phyloP scores from a whole-genome alignment of 2,888 invertebrate species.

The Patella caerulea region DNA sequence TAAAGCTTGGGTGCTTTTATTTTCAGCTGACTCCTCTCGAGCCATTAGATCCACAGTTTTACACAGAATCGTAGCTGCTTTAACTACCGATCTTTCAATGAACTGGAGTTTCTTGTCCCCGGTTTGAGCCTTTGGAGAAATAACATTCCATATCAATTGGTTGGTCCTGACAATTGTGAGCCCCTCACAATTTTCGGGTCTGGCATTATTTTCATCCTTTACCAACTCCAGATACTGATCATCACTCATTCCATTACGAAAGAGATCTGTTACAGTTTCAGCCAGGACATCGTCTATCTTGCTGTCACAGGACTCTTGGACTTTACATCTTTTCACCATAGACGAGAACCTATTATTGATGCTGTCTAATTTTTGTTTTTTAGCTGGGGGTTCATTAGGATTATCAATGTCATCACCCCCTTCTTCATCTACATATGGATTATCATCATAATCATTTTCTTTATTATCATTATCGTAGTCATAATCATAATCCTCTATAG shows the following conservation, averaged over 20 bases:
- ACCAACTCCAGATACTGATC: slow-evolving; percentile 25
- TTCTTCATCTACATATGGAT: no score
- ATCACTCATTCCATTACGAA: slow-evolving; percentile 29
- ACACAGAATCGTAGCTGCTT: slow-evolving; percentile 28
- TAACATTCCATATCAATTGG: slow-evolving; percentile 28
- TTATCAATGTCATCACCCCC: no score
- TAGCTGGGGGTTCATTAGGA: no score
- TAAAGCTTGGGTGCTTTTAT: slow-evolving; percentile 21
- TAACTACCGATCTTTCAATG: slow-evolving; percentile 24
- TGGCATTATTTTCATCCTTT: slow-evolving; percentile 25
- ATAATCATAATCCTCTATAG: no score
- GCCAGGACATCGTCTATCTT: slow-evolving; percentile 25
- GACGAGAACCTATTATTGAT: slow-evolving; percentile 10
- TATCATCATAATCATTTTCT: no score
- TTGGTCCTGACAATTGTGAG: slow-evolving; percentile 25
- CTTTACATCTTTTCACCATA: slow-evolving; percentile 27
- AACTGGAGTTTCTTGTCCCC: no score
- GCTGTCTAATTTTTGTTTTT: no score
- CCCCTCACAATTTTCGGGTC: slow-evolving; percentile 32
- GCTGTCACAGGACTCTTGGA: slow-evolving; percentile 23
- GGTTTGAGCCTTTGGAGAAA: slow-evolving; percentile 11
- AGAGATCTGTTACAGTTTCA: slow-evolving; percentile 28
- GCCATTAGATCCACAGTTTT: slow-evolving; percentile 32
- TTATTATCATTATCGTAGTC: no score
- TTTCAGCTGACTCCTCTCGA: slow-evolving; percentile 21